Conservation (phyloP, 2,888 invertebrate species). For the Polia nebulosa region DNA sequence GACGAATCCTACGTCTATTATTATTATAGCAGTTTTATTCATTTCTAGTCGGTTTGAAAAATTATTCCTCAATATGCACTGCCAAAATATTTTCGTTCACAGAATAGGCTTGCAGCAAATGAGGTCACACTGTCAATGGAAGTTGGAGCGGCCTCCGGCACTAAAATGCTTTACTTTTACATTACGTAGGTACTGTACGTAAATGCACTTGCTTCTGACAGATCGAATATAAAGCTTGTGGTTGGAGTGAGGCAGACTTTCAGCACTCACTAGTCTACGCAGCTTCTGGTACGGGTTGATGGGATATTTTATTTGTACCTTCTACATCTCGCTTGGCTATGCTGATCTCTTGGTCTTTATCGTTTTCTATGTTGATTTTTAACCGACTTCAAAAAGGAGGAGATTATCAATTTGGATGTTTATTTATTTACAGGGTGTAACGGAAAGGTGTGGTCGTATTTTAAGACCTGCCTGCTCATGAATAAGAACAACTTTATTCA, state of each 20-base stretch:
- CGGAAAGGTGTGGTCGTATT: too few species aligned
- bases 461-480: too few species aligned
- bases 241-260: slow-evolving; percentile 2
- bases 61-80: not conserved
- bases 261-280: slow-evolving; percentile 8
- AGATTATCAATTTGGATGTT: too few species aligned
- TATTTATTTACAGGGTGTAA: too few species aligned
- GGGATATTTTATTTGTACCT: not conserved
- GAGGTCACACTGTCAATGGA: slow-evolving; percentile 73
- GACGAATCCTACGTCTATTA: too few species aligned
- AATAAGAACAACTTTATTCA: too few species aligned
- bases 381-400: too few species aligned
- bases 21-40: not conserved
- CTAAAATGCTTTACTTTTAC: slow-evolving; percentile 76
- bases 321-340: too few species aligned
- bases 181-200: slow-evolving; percentile 64
- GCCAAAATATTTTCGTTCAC: slow-evolving; percentile 37
- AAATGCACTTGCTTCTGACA: slow-evolving; percentile 47
- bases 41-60: not conserved
- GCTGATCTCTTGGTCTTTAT: not conserved
- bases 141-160: slow-evolving; percentile 64
- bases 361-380: not conserved
- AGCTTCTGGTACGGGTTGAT: not conserved
- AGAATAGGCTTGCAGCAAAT: slow-evolving; percentile 69
- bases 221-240: slow-evolving; percentile 39